Evolutionary conservation across 2,888 invertebrate genomes (phyloP), one percentile per base, ranked within the genome.

Genomic region (Andrena bicolor): DNA sequence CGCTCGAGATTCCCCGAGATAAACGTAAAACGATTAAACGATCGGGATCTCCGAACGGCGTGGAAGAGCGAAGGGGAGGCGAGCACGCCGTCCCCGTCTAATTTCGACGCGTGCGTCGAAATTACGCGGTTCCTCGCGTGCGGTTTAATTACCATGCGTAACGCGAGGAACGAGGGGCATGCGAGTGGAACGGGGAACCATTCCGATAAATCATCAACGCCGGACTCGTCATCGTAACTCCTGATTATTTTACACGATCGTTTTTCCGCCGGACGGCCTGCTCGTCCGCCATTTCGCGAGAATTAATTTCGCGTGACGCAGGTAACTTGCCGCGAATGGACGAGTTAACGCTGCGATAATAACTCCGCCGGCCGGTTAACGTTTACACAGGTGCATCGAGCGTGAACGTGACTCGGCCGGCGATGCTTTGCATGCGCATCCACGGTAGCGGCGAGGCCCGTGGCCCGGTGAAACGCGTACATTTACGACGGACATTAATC

Each of bases 221-320:
- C 2, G 28, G 48, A 41, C 78, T 73, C 51, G 66, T 82, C 83
- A 72, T 61, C 56, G 64, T 56, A 63, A 86, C 53, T 76, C 58
- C 26, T 49, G 49, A 66, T 72, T 65, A 74, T 71, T 78, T 78
- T 65, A 71, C 30, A 26, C 13, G 8, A 30, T 58, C 51, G 69
- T 53, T 61, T 4, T 49, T 10, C 60, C 23, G 20, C 4, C 66
- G 69, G 2, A 16, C 20, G 23, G 72, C 56, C 20, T 66, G 49
- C 48, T 10, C 56, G 66, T 4, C 26, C 13, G 32, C 28, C 56
- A 41, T 80, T 76, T 60, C 72, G 13, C 73, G 65, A 23, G 63
- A 77, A 87, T 87, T 83, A 87, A 87, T 81, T 85, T 86, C 68
- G 83, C 88, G 86, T 82, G 84, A 86, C 76, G 80, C 80, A 35